A percentile compares a stretch with the other conserved stretches of the same genome.
Conservation (phyloP, 2,797 vertebrate species). For the Scolopax rusticola region DNA sequence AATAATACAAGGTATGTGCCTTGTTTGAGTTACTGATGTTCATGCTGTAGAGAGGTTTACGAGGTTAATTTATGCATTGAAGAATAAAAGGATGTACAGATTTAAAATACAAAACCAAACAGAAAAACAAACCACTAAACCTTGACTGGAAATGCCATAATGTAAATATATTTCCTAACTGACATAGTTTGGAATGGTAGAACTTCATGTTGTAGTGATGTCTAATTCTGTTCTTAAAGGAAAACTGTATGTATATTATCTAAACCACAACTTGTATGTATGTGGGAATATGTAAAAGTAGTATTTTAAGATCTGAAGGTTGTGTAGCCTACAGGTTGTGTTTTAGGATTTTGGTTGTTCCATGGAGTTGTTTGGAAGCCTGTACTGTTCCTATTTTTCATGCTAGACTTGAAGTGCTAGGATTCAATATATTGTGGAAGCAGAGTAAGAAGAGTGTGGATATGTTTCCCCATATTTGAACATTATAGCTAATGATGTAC, state of each 20-base stretch:
- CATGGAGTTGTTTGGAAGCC: background rate
- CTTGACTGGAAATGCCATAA: background rate
- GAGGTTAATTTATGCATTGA: background rate
- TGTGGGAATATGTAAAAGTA: background rate
- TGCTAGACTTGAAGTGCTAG: background rate
- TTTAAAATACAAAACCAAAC: background rate
- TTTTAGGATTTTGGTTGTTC: background rate
- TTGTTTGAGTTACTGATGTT: background rate
- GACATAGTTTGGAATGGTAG: background rate
- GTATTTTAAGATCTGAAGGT: background rate
- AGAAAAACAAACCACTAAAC: background rate
- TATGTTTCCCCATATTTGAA: background rate
- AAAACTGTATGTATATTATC: background rate
- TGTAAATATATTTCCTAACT: background rate
- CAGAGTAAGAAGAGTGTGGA: background rate
- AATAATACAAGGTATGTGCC: background rate
- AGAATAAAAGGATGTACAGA: background rate
- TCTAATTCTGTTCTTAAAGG: background rate
- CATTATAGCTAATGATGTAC: background rate
- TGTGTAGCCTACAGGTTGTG: background rate
- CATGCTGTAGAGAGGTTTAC: background rate
- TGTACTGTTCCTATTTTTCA: rapidly evolving
- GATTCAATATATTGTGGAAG: background rate
- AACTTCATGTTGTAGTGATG: background rate
- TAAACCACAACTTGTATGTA: background rate